Conservation (phyloP, 1,140 invertebrate species). For the Rhizoglyphus robini region DNA sequence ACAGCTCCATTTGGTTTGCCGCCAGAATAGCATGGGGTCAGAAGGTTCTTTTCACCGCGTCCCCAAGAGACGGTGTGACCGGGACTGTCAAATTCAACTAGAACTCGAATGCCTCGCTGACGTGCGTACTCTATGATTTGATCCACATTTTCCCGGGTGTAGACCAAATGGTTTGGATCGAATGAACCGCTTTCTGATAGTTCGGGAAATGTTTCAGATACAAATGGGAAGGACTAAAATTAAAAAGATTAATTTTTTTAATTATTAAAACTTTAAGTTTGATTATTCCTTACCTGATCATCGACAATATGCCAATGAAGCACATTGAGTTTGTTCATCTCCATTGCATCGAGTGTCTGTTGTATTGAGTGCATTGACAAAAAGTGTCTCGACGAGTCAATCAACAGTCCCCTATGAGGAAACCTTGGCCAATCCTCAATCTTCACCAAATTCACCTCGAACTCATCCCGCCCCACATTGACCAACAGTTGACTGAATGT, state of each 20-base stretch:
- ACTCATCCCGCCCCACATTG: conserved; percentile 28
- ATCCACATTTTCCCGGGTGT: conserved; percentile 32
- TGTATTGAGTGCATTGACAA: conserved; percentile 48
- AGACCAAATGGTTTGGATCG: conserved; percentile 22
- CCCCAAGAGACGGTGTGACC: conserved; percentile 38
- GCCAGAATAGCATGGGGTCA: conserved; percentile 18
- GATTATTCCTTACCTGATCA: no score
- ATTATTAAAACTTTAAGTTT: no score
- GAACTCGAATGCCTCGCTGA: conserved; percentile 34
- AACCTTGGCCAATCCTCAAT: conserved; percentile 58
- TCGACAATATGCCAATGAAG: conserved; percentile 91
- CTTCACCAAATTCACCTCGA: conserved; percentile 36
- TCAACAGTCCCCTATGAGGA: conserved; percentile 54
- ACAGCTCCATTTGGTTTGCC: conserved; percentile 38
- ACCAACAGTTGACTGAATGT: conserved; percentile 35
- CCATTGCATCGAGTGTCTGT: conserved; percentile 56
- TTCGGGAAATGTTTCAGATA: conserved; percentile 55
- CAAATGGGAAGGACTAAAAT: conserved; percentile 76
- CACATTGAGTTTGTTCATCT: conserved; percentile 77
- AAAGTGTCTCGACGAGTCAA: conserved; percentile 72
- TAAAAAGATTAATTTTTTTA: no score
- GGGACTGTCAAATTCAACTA: conserved; percentile 35
- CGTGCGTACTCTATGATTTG: conserved; percentile 35
- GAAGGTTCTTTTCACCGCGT: conserved; percentile 32
- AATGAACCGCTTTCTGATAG: conserved; percentile 26